Evolutionary conservation across 2,797 vertebrate genomes (phyloP), one percentile per base, ranked within the genome.

Genomic region (Gymnocypris eckloni): DNA sequence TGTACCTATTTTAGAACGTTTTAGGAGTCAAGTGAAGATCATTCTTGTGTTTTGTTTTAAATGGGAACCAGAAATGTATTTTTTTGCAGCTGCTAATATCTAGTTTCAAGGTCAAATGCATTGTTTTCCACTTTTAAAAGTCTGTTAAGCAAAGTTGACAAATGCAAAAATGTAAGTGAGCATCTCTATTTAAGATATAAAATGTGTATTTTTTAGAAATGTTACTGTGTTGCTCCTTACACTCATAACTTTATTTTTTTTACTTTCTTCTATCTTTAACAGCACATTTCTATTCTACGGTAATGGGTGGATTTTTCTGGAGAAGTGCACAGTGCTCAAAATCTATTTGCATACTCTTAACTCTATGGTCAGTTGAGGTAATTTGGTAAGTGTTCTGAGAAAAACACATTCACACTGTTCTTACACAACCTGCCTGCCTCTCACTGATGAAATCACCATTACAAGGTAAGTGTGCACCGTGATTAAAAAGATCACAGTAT

Each of bases 321-420:
- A 64, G 28, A 50, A 50, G 25, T 16, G 43, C 48, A 25, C 22
- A 3, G 20, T 45, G 33, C 50, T 59, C n/a, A 56, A 22, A 56
- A 33, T 78, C 18, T 45, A 39, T 43, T n/a, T 54, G 37, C 48
- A 84, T 66, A 72, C 22, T 66, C 28, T 83, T 56, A 59, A 41
- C n/a, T 37, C 16, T 64, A 43, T 70, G 50, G 64, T 70, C 33
- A 25, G 33, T 13, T 64, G 2, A 76, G 82, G 22, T 67, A 13
- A 67, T 37, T 76, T 2, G 9, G 33, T 56, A n/a, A 22, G 50
- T 45, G 50, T 85, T 71, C 83, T 84, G 48, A 84, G 75, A 70
- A 85, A 56, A 28, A 61, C 39, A 37, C 59, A 79, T 59, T 85
- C 66, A 79, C 83, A 59, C 3, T 22, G 3, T 22, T 48, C 48